Evolutionary conservation across 1,140 invertebrate genomes (phyloP).

Genomic region (Oedothorax gibbosus): DNA sequence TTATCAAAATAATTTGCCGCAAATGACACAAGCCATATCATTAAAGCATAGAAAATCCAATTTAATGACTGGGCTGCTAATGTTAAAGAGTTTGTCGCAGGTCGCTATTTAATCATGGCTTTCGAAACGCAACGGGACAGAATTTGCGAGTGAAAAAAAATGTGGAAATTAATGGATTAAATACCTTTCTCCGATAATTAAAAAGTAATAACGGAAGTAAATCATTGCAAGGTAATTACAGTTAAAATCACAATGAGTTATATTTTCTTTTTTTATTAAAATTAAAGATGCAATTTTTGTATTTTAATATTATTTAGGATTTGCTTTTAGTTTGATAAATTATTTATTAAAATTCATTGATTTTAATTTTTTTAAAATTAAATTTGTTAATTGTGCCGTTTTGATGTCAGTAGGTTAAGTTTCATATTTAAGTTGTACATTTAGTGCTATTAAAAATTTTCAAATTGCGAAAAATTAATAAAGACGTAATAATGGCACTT

Average conservation of each 20-base stretch:
- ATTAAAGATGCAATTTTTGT: too few relatives aligned
- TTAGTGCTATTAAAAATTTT: too few relatives aligned
- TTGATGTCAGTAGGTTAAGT: too few relatives aligned
- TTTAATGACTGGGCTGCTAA: conserved; percentile 46
- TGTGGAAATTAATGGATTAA: conserved; percentile 42
- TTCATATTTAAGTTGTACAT: too few relatives aligned
- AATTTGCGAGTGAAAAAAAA: neutral
- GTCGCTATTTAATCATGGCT: conserved; percentile 30
- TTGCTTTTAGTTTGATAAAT: too few relatives aligned
- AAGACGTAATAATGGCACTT: too few relatives aligned
- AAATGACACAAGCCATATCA: conserved; percentile 28
- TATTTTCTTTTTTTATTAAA: neutral
- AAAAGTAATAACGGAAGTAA: conserved; percentile 24
- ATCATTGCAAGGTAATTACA: conserved; percentile 50
- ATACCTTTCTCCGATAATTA: conserved; percentile 14
- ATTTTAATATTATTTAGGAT: too few relatives aligned
- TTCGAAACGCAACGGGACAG: conserved; percentile 10
- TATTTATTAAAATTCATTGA: too few relatives aligned
- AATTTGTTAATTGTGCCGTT: too few relatives aligned
- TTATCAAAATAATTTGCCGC: conserved; percentile 47
- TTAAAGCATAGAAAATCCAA: conserved; percentile 31
- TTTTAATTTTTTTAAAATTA: too few relatives aligned
- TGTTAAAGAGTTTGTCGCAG: conserved; percentile 53
- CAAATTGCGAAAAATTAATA: too few relatives aligned
- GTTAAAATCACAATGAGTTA: conserved; percentile 29